These are phyloP conservation scores for Staurois parvus DNA, from an alignment of 2,797 vertebrate genomes.

Conservation along the genomic window DNA sequence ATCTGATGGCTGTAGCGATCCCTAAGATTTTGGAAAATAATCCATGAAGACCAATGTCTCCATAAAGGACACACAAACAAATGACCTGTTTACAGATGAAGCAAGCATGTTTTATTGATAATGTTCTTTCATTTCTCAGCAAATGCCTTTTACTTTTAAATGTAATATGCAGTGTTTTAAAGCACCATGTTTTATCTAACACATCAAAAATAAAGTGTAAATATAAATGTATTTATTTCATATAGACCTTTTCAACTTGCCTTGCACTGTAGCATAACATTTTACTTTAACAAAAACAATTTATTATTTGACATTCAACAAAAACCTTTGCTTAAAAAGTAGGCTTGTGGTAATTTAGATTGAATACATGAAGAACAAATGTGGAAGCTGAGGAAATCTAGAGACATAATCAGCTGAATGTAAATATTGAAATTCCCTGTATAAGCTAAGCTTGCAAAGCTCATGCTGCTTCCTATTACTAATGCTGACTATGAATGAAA, in stretches of 20 bases:
- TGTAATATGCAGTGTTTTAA: slow-evolving; percentile 59
- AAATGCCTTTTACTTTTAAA: slow-evolving; percentile 69
- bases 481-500: no score
- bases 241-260: neutral
- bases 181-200: slow-evolving; percentile 53
- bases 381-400: no score
- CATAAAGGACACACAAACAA: slow-evolving; percentile 54
- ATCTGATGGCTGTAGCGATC: slow-evolving; percentile 6
- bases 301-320: no score
- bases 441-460: no score
- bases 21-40: slow-evolving; percentile 34
- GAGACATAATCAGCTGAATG: no score
- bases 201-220: slow-evolving; percentile 61
- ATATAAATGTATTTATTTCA: slow-evolving; percentile 37
- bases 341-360: no score
- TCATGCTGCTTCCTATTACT: no score
- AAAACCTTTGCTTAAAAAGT: no score
- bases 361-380: no score
- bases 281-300: no score
- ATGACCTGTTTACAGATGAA: slow-evolving; percentile 15
- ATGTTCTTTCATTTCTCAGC: slow-evolving; percentile 58
- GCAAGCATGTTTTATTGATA: slow-evolving; percentile 67
- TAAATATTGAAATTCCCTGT: no score
- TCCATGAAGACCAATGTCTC: slow-evolving; percentile 73
- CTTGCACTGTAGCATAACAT: no score